Evolutionary conservation across 2,797 vertebrate genomes (phyloP), one percentile per base, ranked within the genome.

Genomic region (Dermochelys coriacea): DNA sequence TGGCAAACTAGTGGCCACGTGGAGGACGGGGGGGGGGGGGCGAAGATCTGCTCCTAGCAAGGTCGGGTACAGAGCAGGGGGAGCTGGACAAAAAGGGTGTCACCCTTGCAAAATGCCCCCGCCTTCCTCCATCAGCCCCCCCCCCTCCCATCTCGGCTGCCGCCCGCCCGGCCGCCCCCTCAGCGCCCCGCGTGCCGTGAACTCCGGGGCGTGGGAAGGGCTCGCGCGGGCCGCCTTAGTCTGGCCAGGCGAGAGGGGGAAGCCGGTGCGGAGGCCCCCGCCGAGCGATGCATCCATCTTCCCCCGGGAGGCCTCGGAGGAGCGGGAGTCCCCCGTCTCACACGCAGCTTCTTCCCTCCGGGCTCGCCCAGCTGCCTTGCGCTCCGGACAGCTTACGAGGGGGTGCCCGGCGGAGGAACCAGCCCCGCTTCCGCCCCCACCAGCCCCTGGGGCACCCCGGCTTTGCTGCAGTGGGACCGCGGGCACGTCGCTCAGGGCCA

Each of bases 21-120:
- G 0, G 16, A 9, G 41, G 21, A 4, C 2, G 10, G 12, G 0
- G 16, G 9, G 41, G 21, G 45, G 9, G 34, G 2, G 59, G 5
- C 31, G 59, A 29, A 12, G 6, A 6, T 2, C 82, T 49, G 0
- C 0, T n/a, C 0, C 27, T 41, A 37, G 49, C 8, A 18, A 18
- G 29, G 16, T 16, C 5, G n/a, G 15, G 0, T 0, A 21, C 3
- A 4, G 10, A 2, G 3, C 8, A 5, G 3, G 25, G 25, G 37
- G 19, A 1, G 0, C 8, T 25, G 61, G 61, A 6, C 6, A 14
- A 4, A 3, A 23, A 81, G 25, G 25, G n/a, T 23, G 3, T 2
- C 4, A 0, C 1, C 3, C 50, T 34, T 68, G 74, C n/a, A 55
- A 54, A 85, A 68, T 29, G 12, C 4, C 2, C 2, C 9, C 84